These are phyloP conservation scores for Acrocephalus kingi DNA, from an alignment of 2,113 vertebrate species.

Conservation along the genomic window DNA sequence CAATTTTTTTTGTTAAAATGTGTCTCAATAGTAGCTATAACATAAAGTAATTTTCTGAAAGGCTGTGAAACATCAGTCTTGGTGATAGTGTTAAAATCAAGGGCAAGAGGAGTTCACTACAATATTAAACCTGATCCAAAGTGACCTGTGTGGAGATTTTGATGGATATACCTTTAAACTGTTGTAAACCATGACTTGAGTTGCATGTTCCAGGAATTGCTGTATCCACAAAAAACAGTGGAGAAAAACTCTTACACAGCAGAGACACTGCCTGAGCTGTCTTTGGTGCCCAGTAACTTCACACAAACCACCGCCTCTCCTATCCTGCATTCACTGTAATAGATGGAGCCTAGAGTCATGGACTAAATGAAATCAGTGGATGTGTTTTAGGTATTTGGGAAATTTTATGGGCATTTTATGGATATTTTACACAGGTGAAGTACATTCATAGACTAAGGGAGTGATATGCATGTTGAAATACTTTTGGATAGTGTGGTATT, in stretches of 20 bases:
- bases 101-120: background rate
- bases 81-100: background rate
- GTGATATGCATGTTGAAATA: background rate
- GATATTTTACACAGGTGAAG: background rate
- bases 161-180: background rate
- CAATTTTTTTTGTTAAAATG: background rate
- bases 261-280: background rate
- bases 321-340: background rate
- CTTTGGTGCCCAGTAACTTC: background rate
- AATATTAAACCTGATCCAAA: background rate
- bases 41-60: background rate
- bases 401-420: background rate
- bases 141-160: rapidly evolving
- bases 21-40: background rate
- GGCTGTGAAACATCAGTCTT: background rate
- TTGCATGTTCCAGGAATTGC: background rate
- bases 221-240: background rate
- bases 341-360: background rate
- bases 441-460: background rate
- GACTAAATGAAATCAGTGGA: background rate
- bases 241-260: background rate
- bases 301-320: background rate
- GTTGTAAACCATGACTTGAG: background rate
- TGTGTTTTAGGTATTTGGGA: background rate
- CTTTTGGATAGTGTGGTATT: background rate